phyloP scores from a whole-genome alignment of 2,888 invertebrate genomes.

The Sphecodes monilicornis region DNA sequence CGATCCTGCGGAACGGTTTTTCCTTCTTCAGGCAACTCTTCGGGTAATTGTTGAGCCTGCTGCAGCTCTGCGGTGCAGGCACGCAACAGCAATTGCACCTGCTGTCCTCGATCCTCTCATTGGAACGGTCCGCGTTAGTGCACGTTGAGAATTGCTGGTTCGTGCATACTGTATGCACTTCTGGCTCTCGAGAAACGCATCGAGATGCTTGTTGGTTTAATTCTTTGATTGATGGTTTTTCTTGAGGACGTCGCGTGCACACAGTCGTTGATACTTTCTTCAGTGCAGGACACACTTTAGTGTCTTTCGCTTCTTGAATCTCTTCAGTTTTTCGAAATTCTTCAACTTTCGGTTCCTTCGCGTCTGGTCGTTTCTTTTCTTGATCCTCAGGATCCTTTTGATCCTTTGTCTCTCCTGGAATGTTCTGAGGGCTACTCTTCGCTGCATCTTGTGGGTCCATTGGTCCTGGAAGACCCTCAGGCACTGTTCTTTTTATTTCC shows the following conservation, averaged over 20 bases:
- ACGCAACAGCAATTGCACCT: conserved; percentile 26
- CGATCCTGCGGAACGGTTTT: background rate
- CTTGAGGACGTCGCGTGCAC: background rate
- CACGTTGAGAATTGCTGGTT: conserved; percentile 15
- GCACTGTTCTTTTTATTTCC: background rate
- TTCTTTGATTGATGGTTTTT: background rate
- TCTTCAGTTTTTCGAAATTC: background rate
- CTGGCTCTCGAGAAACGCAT: background rate
- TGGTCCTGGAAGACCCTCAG: background rate
- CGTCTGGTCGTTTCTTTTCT: background rate
- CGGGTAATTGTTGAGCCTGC: conserved; percentile 19
- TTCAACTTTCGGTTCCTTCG: background rate
- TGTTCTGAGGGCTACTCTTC: background rate
- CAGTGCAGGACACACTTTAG: background rate
- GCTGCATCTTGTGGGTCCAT: background rate
- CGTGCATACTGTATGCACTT: conserved; percentile 1
- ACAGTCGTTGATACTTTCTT: background rate
- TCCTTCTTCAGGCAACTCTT: conserved; percentile 54
- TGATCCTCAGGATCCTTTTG: background rate
- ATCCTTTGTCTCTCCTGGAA: background rate
- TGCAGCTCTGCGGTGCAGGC: background rate
- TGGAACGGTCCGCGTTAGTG: background rate
- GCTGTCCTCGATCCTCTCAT: background rate
- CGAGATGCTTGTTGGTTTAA: background rate
- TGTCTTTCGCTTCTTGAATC: background rate